Base-by-base conservation (phyloP, 2,113 vertebrate genomes). In the Glaucidium brasilianum region DNA sequence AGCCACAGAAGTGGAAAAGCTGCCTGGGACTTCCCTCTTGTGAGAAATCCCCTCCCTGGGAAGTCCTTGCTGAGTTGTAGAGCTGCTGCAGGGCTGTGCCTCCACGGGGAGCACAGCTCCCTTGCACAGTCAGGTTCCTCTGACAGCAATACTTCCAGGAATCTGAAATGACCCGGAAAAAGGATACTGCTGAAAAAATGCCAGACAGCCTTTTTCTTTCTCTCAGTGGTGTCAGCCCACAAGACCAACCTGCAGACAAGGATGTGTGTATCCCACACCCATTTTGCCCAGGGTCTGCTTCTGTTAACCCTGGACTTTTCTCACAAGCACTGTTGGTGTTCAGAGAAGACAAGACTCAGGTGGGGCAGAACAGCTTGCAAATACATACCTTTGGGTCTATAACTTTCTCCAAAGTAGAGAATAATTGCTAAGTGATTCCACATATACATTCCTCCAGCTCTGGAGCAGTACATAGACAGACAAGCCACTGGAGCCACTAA, bases 41-140 rank as follows among this genome's bases (percentile, higher is more conserved):
- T 52, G 66, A 95, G 85, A 95, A 96, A 96, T 76, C 66, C 89
- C 77, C 95, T 92, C 45, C 27, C 49, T 4, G 71, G 87, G 62
- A 91, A 91, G 67, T 75, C 89, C 32, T 2, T 1, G 2, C 22
- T 50, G 74, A 39, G 37, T 85, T 91, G 71, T 74, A 91, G 47
- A 92, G 73, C 59, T 74, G 35, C 76, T 45, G 37, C 12, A 12
- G 15, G 37, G 37, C 93, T 92, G 58, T 30, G 32, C 45, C 67
- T 77, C 37, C 8, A 17, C 0, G 1, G 72, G 0, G 6, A 84
- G 88, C 71, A 43, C 2, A 2, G 50, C 62, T 94, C 30, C 21
- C 32, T 68, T 27, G 50, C 25, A 25, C 15, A 4, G 0, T 35
- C 53, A 29, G 32, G 32, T 32, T 91, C 53, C 17, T 82, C 47